Evolutionary conservation across 2,888 invertebrate species (phyloP).

Genomic region (Hipparchia semele): DNA sequence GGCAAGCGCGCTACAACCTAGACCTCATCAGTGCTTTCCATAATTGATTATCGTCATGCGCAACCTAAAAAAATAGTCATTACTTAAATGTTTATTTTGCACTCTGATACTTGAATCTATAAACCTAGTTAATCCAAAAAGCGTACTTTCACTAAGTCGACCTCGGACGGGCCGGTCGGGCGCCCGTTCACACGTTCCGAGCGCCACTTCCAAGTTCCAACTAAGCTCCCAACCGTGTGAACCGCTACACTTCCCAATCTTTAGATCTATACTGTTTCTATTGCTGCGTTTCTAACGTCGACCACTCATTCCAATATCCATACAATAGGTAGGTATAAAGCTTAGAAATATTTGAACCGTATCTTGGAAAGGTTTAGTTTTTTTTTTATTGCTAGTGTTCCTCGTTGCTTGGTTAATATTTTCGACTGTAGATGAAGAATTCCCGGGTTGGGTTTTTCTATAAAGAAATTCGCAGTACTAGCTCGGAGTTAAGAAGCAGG

Average conservation of each 20-base stretch:
- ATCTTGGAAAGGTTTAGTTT: background rate
- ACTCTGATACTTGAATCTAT: background rate
- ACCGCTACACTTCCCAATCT: slow-evolving; percentile 15
- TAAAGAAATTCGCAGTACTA: too few relatives aligned
- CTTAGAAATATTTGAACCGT: background rate
- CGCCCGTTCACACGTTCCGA: slow-evolving; percentile 11
- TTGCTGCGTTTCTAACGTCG: background rate
- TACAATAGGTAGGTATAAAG: background rate
- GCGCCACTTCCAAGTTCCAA: background rate
- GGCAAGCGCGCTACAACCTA: too few relatives aligned
- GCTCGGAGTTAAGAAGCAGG: too few relatives aligned
- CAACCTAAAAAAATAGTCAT: too few relatives aligned
- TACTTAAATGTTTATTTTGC: slow-evolving; percentile 19
- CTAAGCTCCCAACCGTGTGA: background rate
- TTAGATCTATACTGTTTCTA: slow-evolving; percentile 1
- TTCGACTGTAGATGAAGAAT: too few relatives aligned
- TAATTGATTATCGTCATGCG: too few relatives aligned
- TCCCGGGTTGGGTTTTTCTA: too few relatives aligned
- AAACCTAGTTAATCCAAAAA: slow-evolving; percentile 2
- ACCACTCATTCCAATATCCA: background rate
- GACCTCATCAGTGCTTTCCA: too few relatives aligned
- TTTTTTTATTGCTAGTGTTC: too few relatives aligned
- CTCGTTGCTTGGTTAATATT: too few relatives aligned
- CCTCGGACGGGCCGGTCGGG: slow-evolving; percentile 3
- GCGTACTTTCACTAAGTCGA: slow-evolving; percentile 14